Evolutionary conservation across 92 coral and sea anemone species (phyloP).

Genomic region (Epizoanthus scotinus): DNA sequence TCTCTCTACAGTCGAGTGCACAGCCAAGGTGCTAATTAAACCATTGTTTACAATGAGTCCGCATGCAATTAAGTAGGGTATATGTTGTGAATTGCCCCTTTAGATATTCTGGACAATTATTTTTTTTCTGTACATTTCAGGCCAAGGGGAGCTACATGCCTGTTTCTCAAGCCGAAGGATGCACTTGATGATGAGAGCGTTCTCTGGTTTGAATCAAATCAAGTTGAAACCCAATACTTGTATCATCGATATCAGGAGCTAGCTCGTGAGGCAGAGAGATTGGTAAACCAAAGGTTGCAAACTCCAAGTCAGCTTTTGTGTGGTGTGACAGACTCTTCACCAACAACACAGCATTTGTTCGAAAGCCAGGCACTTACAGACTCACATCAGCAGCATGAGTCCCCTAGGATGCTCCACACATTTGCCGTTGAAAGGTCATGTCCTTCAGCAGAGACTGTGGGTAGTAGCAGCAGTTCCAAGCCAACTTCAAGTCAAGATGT

Average conservation of each 20-base stretch:
- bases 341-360: neutral
- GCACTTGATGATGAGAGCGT: slow-evolving; percentile 5
- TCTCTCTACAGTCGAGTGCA: too few relatives aligned
- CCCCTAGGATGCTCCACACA: neutral
- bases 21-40: too few relatives aligned
- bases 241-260: neutral
- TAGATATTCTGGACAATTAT: too few relatives aligned
- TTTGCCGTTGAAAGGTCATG: neutral
- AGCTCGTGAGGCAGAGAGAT: neutral
- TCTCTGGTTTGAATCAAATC: slow-evolving; percentile 9
- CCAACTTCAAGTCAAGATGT: neutral
- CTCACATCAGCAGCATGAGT: neutral
- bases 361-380: neutral
- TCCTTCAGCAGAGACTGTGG: neutral
- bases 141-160: slow-evolving; percentile 1
- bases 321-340: neutral
- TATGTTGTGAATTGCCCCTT: too few relatives aligned
- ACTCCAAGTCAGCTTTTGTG: neutral
- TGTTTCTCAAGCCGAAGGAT: slow-evolving; percentile 14
- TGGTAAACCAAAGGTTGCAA: neutral
- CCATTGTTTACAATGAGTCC: too few relatives aligned
- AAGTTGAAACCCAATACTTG: slow-evolving; percentile 1
- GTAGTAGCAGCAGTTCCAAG: neutral
- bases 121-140: neutral
- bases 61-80: too few relatives aligned